Evolutionary conservation across 2,888 invertebrate genomes (phyloP).

Genomic region (Pheosia tremula): DNA sequence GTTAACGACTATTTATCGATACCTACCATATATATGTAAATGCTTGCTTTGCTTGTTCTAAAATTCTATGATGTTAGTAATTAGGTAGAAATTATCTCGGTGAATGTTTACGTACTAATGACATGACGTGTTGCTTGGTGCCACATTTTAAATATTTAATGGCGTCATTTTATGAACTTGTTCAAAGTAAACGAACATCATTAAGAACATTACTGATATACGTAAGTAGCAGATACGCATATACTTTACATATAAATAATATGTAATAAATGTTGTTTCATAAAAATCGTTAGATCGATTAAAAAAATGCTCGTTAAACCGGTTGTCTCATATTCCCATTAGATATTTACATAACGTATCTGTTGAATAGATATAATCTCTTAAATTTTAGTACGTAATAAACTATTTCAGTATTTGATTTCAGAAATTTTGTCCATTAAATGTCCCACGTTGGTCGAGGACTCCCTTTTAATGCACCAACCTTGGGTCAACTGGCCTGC

Average conservation of each 20-base stretch:
- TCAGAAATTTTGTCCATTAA: too few species aligned
- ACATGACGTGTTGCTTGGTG: neutral
- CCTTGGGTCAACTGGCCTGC: too few species aligned
- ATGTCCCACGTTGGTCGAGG: too few species aligned
- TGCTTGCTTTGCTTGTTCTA: neutral
- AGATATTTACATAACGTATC: neutral
- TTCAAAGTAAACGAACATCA: neutral
- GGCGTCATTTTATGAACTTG: neutral
- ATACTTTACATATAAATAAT: too few species aligned
- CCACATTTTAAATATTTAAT: neutral
- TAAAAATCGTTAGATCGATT: neutral
- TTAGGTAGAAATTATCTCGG: neutral
- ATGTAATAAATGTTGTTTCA: neutral
- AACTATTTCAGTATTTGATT: too few species aligned
- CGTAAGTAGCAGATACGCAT: too few species aligned
- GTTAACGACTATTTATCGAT: constrained; percentile 7
- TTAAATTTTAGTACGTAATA: too few species aligned
- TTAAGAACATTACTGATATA: too few species aligned
- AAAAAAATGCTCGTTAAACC: neutral
- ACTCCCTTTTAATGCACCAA: too few species aligned
- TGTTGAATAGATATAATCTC: too few species aligned
- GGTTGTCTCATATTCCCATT: neutral
- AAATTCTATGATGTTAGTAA: neutral
- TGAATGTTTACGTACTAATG: neutral
- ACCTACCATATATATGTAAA: too few species aligned